These are phyloP conservation scores for Coregonus suidteri DNA, from an alignment of 2,797 vertebrate species.

Conservation along the genomic window DNA sequence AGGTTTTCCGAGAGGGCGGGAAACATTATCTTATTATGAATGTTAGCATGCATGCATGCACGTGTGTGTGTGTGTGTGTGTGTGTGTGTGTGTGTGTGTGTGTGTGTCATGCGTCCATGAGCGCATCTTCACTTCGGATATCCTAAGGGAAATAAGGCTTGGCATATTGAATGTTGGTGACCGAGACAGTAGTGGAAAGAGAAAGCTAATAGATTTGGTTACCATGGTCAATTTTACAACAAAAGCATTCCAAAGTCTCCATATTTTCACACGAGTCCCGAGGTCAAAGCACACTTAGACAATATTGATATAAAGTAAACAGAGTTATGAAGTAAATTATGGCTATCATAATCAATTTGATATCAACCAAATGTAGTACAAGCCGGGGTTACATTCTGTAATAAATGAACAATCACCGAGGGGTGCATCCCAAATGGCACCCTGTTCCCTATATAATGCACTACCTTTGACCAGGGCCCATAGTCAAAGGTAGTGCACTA, in stretches of 20 bases:
- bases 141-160: not conserved
- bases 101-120: too few species aligned
- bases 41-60: slow-evolving; percentile 6
- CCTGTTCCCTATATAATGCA: too few species aligned
- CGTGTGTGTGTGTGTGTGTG: not conserved
- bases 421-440: too few species aligned
- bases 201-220: slow-evolving; percentile 49
- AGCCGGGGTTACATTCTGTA: not conserved
- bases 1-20: not conserved
- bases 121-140: not conserved
- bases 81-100: not conserved
- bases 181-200: slow-evolving; percentile 13
- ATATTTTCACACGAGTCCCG: not conserved
- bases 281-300: not conserved
- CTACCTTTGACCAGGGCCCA: too few species aligned
- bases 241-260: not conserved
- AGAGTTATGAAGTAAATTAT: not conserved
- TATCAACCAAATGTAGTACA: not conserved
- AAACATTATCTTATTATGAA: slow-evolving; percentile 27
- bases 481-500: too few species aligned
- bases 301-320: not conserved
- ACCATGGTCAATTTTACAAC: slow-evolving; percentile 36
- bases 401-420: not conserved
- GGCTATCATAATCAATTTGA: not conserved
- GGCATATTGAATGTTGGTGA: not conserved